Evolutionary conservation across 92 coral and sea anemone species (phyloP).

Genomic region (Palythoa caribaeorum): DNA sequence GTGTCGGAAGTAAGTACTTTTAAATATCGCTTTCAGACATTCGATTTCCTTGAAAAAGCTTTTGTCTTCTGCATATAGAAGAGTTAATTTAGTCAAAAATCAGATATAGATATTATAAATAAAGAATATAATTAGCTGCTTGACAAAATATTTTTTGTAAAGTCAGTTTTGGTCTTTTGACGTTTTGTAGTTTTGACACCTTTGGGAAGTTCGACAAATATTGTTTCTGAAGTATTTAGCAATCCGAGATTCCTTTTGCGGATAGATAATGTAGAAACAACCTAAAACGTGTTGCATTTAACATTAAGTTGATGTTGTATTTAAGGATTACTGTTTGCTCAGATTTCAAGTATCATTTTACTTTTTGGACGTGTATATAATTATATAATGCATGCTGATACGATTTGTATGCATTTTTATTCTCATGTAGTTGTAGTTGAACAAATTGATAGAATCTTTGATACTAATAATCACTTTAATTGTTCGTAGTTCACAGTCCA

Average conservation of each 20-base stretch:
- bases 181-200: not conserved
- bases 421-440: no score
- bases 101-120: not conserved
- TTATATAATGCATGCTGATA: no score
- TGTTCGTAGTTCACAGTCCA: no score
- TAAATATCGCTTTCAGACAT: not conserved
- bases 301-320: not conserved
- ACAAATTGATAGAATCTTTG: no score
- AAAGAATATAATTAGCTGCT: not conserved
- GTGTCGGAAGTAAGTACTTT: not conserved
- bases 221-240: not conserved
- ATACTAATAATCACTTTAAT: no score
- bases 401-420: no score
- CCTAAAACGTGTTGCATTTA: not conserved
- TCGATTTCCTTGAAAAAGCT: not conserved
- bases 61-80: not conserved
- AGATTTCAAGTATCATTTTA: not conserved
- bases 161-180: not conserved
- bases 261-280: not conserved
- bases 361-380: not conserved
- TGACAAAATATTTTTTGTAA: not conserved
- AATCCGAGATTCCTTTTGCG: not conserved
- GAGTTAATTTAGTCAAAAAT: not conserved
- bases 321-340: not conserved
- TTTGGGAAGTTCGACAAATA: not conserved